Evolutionary conservation across 2,113 vertebrate species (phyloP), one percentile per base, ranked within the genome.

Genomic region (Leptocoma aspasia): DNA sequence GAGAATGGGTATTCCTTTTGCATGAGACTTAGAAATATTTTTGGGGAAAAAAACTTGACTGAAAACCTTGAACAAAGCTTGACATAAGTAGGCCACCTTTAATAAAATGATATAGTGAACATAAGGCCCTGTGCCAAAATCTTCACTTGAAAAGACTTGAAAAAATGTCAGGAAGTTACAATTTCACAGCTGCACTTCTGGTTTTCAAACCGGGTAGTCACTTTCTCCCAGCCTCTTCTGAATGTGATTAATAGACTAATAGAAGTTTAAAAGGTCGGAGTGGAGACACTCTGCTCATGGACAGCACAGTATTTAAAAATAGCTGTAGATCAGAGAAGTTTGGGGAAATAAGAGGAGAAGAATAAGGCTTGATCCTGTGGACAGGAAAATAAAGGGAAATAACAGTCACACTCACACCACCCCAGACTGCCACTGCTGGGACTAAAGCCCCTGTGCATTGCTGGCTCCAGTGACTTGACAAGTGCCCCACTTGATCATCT

Each of bases 51-150:
- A 79, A 93, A 89, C 49, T n/a, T 92, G 47, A 89, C 83, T 53
- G 39, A 94, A 84, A 69, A 61, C n/a, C 18, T 78, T 60, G 14
- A 63, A 69, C 33, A 27, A 18, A 45, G 68, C n/a, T 90, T 94
- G 78, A 91, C 15, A 1, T 61, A 96, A 89, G 53, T 91, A 92
- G 89, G 86, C 16, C 79, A 90, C 19, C 21, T 94, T 90, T 92
- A 95, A 91, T 94, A 79, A 90, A 92, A 88, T 28, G 6, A 72
- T 72, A 64, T 2, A 37, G 22, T 30, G 53, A 94, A 66, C 50
- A 16, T 17, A 15, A 89, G 42, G 45, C 11, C 53, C 35, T 18
- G 26, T 84, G 71, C 56, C 92, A 94, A 90, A 86, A 75, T 75
- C 59, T 81, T 72, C 45, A 69, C 79, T 86, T 90, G 52, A 86